Evolutionary conservation across 2,888 invertebrate genomes (phyloP).

Genomic region (Tetropium fuscum): DNA sequence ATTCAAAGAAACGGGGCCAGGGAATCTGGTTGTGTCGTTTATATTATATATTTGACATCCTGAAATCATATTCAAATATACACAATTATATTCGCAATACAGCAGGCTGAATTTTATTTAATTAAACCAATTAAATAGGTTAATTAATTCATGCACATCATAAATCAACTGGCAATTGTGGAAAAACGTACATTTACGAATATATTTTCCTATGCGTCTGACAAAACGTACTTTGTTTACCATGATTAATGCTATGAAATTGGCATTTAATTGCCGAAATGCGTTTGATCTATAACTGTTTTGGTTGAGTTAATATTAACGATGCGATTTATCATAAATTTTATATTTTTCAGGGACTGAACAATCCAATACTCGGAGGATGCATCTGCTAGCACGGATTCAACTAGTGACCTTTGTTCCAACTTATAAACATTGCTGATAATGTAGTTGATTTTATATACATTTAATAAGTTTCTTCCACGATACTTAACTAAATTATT

Average conservation of each 20-base stretch:
- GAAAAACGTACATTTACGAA: conserved; percentile 7
- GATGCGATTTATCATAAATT: conserved; percentile 34
- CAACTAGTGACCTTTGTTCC: conserved; percentile 51
- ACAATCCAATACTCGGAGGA: conserved; percentile 35
- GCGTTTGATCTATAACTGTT: conserved; percentile 25
- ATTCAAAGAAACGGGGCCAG: too few species aligned
- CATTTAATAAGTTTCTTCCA: conserved; percentile 29
- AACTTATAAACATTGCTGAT: conserved; percentile 47
- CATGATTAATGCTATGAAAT: conserved; percentile 20
- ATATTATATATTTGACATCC: too few species aligned
- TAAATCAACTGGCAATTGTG: conserved; percentile 8
- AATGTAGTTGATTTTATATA: conserved; percentile 44
- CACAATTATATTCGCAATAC: too few species aligned
- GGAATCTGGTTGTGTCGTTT: too few species aligned
- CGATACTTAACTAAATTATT: conserved; percentile 17
- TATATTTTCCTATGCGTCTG: conserved; percentile 8
- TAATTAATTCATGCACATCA: too few species aligned
- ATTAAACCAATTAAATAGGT: too few species aligned
- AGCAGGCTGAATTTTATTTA: too few species aligned
- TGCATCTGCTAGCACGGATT: conserved; percentile 45
- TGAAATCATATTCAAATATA: too few species aligned
- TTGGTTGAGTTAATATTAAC: conserved; percentile 38
- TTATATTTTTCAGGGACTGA: conserved; percentile 31
- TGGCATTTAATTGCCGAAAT: conserved; percentile 34
- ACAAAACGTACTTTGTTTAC: conserved; percentile 18